phyloP scores from a whole-genome alignment of 2,888 invertebrate species.

The Melanophora roralis region DNA sequence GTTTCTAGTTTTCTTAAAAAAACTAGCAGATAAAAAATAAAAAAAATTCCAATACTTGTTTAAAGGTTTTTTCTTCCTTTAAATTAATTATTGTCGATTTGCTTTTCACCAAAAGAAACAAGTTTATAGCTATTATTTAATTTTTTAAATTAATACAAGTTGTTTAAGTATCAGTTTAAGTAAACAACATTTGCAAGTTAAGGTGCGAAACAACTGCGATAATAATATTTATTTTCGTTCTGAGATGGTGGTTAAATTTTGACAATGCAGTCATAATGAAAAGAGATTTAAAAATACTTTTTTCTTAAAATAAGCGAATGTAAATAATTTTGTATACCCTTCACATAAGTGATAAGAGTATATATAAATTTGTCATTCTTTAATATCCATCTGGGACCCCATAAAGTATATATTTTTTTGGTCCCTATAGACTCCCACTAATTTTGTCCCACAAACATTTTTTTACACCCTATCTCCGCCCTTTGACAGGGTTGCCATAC shows the following conservation, averaged over 20 bases:
- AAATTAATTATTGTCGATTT: background rate
- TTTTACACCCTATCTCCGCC: too few species aligned
- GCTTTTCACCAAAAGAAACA: constrained; percentile 16
- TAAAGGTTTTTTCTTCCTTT: background rate
- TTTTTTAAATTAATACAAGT: constrained; percentile 23
- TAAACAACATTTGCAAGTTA: background rate
- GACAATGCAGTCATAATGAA: background rate
- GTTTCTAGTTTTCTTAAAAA: background rate
- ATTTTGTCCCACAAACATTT: too few species aligned
- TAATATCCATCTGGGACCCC: too few species aligned
- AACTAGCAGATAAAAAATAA: constrained; percentile 19
- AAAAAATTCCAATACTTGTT: background rate
- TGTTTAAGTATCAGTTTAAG: background rate
- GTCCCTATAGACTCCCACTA: too few species aligned
- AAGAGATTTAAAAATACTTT: too few species aligned
- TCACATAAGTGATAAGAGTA: background rate
- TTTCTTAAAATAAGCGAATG: background rate
- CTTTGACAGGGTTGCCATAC: too few species aligned
- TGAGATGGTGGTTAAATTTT: constrained; percentile 16
- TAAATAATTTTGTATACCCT: background rate
- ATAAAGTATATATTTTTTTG: too few species aligned
- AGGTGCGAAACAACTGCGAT: background rate
- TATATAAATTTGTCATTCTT: too few species aligned
- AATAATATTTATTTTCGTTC: background rate
- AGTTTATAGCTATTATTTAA: constrained; percentile 24